Evolutionary conservation across 2,113 vertebrate species (phyloP), one percentile per base, ranked within the genome.

Genomic region (Thinocorus orbignyianus): DNA sequence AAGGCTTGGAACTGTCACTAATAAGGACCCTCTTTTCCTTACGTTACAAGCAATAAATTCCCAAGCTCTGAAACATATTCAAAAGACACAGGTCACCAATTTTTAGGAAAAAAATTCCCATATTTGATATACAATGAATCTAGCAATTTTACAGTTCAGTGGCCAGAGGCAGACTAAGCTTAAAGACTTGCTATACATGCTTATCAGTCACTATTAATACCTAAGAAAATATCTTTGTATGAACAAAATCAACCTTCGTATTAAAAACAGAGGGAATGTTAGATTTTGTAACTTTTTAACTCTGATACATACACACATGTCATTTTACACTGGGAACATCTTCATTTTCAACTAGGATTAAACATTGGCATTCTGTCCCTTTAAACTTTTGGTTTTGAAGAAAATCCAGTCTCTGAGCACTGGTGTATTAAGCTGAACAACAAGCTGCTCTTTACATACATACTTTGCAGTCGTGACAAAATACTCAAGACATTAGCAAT

Each of bases 1-100:
- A 90, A 99, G 97, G 92, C 98, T 98, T 78, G 99, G 99, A 62
- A 99, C 98, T 11, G 99, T 99, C 64, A 99, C 98, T 96, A 99
- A 81, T 58, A 99, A 97, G 7, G 98, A 98, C 4, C 98, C 98
- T 96, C 92, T 98, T 92, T 98, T 99, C 86, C 95, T 98, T 73
- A 99, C 92, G 64, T 98, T 97, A 88, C 97, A 95, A 86, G 97
- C 98, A 94, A 99, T 98, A 95, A 97, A 99, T 55, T 97, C 97
- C 99, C 99, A 99, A 33, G 98, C 97, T 97, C 99, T 99, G 95
- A 46, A 98, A 98, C 35, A 97, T 35, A 97, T 92, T 92, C 79
- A 93, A 94, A 93, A 86, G 49, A 20, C 46, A 46, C 13, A 86
- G 30, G 25, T 78, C 15, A 91, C 11, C 6, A 72, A 10, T n/a